Evolutionary conservation across 2,888 invertebrate species (phyloP).

Genomic region (Drosophila austrosaltans): DNA sequence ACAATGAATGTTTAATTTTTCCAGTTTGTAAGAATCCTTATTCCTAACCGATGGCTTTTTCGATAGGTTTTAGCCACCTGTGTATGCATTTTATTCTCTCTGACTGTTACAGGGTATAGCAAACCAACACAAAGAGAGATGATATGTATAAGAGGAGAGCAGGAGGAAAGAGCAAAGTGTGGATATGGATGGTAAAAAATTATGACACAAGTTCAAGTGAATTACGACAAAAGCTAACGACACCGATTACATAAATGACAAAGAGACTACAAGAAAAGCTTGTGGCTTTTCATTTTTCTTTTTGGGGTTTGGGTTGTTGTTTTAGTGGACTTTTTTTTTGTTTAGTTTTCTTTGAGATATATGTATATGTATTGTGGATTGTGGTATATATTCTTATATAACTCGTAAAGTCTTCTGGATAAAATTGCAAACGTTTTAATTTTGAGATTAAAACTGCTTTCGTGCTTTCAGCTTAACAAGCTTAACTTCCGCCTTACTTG

Average conservation of each 20-base stretch:
- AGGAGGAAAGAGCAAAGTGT: background rate
- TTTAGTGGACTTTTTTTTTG: constrained; percentile 27
- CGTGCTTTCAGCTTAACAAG: constrained; percentile 76
- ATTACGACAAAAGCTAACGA: constrained; percentile 66
- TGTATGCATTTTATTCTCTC: too few species aligned
- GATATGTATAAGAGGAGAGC: background rate
- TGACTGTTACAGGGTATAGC: background rate
- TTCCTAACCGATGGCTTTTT: too few species aligned
- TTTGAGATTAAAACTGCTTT: constrained; percentile 79
- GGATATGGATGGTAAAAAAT: constrained; percentile 44
- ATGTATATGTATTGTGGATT: background rate
- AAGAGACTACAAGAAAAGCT: constrained; percentile 31
- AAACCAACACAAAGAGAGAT: background rate
- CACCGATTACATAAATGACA: constrained; percentile 61
- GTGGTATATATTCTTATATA: constrained; percentile 50
- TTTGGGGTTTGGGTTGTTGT: background rate
- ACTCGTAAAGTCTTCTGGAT: constrained; percentile 70
- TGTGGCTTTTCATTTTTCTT: constrained; percentile 13
- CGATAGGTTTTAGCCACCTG: too few species aligned
- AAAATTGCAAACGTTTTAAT: constrained; percentile 80
- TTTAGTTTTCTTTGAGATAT: constrained; percentile 23
- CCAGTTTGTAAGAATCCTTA: too few species aligned
- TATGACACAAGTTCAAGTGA: constrained; percentile 73
- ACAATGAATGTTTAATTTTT: too few species aligned
- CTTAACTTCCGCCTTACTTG: constrained; percentile 63